Percentiles rank a stretch among this genome's conserved stretches.
Conservation (phyloP, 2,888 invertebrate species). For the Folsomia candida region DNA sequence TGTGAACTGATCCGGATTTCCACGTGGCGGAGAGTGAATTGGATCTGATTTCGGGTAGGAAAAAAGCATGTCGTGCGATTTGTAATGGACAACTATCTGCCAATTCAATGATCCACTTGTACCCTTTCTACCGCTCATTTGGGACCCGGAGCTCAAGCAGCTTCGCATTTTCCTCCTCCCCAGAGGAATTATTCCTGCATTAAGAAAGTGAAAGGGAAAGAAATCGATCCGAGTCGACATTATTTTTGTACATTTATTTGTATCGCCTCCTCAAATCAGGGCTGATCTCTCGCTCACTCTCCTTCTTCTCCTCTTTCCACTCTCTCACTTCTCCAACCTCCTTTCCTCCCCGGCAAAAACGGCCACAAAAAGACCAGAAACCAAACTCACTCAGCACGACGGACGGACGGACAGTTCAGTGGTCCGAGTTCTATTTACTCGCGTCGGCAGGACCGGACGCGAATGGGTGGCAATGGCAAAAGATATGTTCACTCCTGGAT, state of each 20-base stretch:
- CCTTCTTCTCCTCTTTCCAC: not conserved
- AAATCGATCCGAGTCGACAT: not conserved
- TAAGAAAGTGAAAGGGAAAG: not conserved
- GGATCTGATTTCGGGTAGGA: too few species aligned
- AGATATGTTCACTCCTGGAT: too few species aligned
- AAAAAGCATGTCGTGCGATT: too few species aligned
- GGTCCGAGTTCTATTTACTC: too few species aligned
- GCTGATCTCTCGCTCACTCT: not conserved
- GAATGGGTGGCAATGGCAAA: too few species aligned
- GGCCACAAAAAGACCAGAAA: too few species aligned
- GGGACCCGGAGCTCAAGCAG: not conserved
- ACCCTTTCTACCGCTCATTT: not conserved
- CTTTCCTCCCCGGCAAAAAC: not conserved
- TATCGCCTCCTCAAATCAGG: not conserved
- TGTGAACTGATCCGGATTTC: too few species aligned
- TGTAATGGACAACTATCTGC: not conserved
- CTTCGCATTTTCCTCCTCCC: not conserved
- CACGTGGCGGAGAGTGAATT: too few species aligned
- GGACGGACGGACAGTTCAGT: too few species aligned
- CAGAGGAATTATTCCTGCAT: not conserved
- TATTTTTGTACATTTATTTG: not conserved
- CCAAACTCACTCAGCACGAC: too few species aligned
- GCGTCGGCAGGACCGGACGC: too few species aligned
- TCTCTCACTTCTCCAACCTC: not conserved
- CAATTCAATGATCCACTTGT: not conserved